These are phyloP conservation scores for Cebidichthys violaceus DNA, from an alignment of 2,113 vertebrate species.

Conservation along the genomic window DNA sequence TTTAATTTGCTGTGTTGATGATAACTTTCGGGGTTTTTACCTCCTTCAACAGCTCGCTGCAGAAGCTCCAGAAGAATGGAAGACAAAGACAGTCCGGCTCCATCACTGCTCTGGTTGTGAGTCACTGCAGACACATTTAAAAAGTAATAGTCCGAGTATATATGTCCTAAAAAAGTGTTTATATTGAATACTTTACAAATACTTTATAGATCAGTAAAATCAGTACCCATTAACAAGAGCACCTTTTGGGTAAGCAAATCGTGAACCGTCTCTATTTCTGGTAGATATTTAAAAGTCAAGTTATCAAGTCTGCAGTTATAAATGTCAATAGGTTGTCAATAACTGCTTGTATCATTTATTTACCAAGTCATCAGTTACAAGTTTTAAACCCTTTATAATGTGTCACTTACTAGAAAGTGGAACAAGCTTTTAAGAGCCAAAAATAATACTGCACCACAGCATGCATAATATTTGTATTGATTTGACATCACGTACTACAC, in stretches of 20 bases:
- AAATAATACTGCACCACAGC: neutral
- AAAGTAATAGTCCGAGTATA: neutral
- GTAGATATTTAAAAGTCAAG: neutral
- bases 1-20: neutral
- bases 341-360: neutral
- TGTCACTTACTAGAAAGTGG: neutral
- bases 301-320: neutral
- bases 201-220: neutral
- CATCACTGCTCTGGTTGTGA: conserved; percentile 17
- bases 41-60: conserved; percentile 44
- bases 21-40: conserved; percentile 23
- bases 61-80: conserved; percentile 43
- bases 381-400: neutral
- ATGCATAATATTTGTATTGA: neutral
- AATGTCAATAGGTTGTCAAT: neutral
- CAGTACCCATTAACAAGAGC: neutral
- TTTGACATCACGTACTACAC: neutral
- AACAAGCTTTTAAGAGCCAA: neutral
- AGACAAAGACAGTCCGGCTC: conserved; percentile 5
- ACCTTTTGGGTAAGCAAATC: neutral
- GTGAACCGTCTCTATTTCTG: neutral
- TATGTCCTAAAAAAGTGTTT: neutral
- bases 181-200: neutral
- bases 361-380: neutral
- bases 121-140: conserved; percentile 44